Conservation (phyloP, 2,888 invertebrate species). For the Agonopterix subpropinquella region DNA sequence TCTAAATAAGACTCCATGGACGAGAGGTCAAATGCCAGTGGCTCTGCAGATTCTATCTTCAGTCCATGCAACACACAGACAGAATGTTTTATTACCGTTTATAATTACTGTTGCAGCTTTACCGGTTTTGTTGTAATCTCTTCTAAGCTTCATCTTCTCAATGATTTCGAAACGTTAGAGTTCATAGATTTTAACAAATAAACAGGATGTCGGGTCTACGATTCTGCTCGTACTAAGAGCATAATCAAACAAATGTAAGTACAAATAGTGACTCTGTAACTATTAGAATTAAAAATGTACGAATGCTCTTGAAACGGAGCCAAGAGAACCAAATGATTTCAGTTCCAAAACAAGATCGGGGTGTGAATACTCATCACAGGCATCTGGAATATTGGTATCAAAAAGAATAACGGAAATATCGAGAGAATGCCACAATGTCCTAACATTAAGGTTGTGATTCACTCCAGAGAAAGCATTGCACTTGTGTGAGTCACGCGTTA, state of each 20-base stretch:
- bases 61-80: conserved; percentile 31
- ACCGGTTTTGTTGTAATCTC: conserved; percentile 24
- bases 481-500: conserved; percentile 47
- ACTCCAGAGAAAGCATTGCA: conserved; percentile 23
- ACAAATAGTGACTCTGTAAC: conserved; percentile 18
- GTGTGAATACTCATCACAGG: conserved; percentile 36
- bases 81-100: conserved; percentile 31
- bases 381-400: conserved; percentile 48
- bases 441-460: conserved; percentile 55
- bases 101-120: conserved; percentile 37
- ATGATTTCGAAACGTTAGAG: too few species aligned
- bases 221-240: too few species aligned
- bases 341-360: conserved; percentile 45
- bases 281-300: conserved; percentile 40
- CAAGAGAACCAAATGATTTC: conserved; percentile 55
- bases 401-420: conserved; percentile 52
- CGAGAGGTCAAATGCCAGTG: conserved; percentile 16
- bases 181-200: too few species aligned
- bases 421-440: conserved; percentile 21
- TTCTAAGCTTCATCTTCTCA: too few species aligned
- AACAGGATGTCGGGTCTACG: too few species aligned
- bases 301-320: conserved; percentile 50
- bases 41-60: conserved; percentile 45
- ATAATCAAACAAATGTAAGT: too few species aligned
- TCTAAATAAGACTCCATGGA: conserved; percentile 19